Evolutionary conservation across 2,888 invertebrate genomes (phyloP).

Genomic region (Agelastica alni): DNA sequence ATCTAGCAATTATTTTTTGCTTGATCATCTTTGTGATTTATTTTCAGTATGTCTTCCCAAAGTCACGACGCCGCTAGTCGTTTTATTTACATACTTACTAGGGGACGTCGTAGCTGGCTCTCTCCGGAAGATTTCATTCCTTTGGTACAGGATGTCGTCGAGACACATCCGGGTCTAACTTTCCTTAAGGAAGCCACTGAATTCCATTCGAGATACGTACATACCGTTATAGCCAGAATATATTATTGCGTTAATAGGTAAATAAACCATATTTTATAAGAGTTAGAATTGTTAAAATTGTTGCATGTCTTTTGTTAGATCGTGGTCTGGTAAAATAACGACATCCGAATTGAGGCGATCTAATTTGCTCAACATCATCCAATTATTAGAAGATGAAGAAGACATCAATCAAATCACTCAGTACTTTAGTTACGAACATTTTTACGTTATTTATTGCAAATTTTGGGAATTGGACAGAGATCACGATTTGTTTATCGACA

Average conservation of each 20-base stretch:
- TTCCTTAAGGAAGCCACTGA: conserved; percentile 98
- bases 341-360: conserved; percentile 88
- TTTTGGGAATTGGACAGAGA: conserved; percentile 99
- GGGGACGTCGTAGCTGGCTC: conserved; percentile 69
- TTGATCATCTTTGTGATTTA: no score
- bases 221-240: conserved; percentile 97
- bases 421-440: conserved; percentile 97
- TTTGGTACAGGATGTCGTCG: conserved; percentile 95
- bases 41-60: conserved; percentile 71
- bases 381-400: conserved; percentile 89
- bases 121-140: conserved; percentile 92
- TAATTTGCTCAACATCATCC: conserved; percentile 82
- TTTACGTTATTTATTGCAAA: conserved; percentile 99
- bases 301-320: conserved; percentile 59
- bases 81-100: conserved; percentile 84
- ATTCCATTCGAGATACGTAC: conserved; percentile 98
- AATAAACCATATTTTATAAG: not conserved
- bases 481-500: conserved; percentile 95
- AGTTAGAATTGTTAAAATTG: no score
- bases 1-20: no score
- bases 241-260: conserved; percentile 79
- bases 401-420: conserved; percentile 95
- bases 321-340: conserved; percentile 94
- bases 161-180: conserved; percentile 95
- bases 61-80: conserved; percentile 89